Base-by-base conservation (phyloP, 2,888 invertebrate genomes). In the Athetis lepigone region DNA sequence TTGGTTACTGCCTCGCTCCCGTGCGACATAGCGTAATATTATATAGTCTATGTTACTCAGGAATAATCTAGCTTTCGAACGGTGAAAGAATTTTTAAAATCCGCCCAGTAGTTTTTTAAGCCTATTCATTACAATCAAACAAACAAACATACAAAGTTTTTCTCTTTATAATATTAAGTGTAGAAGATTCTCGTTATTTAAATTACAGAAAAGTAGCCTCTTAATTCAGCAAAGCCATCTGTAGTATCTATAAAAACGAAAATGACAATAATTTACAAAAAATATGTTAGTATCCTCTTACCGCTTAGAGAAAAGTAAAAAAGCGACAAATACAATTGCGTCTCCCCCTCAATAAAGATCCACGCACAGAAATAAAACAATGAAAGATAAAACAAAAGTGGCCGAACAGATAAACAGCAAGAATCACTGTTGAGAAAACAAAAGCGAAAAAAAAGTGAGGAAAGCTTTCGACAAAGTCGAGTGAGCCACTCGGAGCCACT, bases 381-480 rank as follows among this genome's bases (percentile, higher is more conserved):
- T 90, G 83, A 86, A 68, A 86, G 85, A 83, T 82, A 82, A 90
- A 88, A 89, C 87, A 91, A 90, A 91, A 91, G 89, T 90, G 84
- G 87, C 87, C 88, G 79, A 87, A 90, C 89, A 89, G 89, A 89
- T 90, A 90, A 91, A 90, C 89, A 90, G 88, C 85, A 90, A 87
- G 87, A 92, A 92, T 92, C 92, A 90, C 86, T 82, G 84, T 86
- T 67, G 74, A 88, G 84, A 88, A 90, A 86, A 85, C 82, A 82
- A 79, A 86, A 81, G 80, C 65, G 84, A 85, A 89, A 84, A 84
- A 86, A 80, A 80, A 85, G 85, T 83, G 83, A 86, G 84, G 85
- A 90, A 90, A 90, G 91, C 91, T 91, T 92, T 91, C 91, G 91
- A 91, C 90, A 90, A 89, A 90, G 88, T 92, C 89, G 90, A 93